These are phyloP conservation scores for Cuniculus paca DNA, from an alignment of 2,797 vertebrate genomes.

Conservation along the genomic window DNA sequence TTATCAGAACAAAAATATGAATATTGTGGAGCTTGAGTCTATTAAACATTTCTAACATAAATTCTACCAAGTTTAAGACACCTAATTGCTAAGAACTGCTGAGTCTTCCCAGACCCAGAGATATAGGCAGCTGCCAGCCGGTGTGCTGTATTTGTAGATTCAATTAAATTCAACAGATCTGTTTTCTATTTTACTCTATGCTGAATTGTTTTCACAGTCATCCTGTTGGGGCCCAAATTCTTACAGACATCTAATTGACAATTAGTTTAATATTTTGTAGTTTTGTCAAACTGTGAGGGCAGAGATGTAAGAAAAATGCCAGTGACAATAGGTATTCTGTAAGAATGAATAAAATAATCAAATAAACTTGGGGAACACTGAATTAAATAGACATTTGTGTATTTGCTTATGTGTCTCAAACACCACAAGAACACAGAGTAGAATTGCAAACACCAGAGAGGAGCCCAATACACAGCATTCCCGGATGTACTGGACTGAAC, in stretches of 20 bases:
- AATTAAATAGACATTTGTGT: background rate
- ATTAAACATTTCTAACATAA: background rate
- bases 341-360: background rate
- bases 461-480: background rate
- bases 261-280: background rate
- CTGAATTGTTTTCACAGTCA: conserved; percentile 6
- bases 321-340: background rate
- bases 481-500: background rate
- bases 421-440: background rate
- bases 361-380: background rate
- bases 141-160: background rate
- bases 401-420: background rate
- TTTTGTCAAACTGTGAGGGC: conserved; percentile 10
- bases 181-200: conserved; percentile 38
- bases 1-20: conserved; percentile 4
- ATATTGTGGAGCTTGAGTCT: background rate
- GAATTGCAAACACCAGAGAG: background rate
- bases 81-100: background rate
- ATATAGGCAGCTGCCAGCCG: background rate
- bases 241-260: background rate
- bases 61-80: background rate
- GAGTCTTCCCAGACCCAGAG: background rate
- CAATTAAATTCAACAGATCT: background rate
- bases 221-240: background rate
- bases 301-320: conserved; percentile 34